Conservation (phyloP, 1,140 invertebrate genomes). For the Brachionus asplanchnoidis region DNA sequence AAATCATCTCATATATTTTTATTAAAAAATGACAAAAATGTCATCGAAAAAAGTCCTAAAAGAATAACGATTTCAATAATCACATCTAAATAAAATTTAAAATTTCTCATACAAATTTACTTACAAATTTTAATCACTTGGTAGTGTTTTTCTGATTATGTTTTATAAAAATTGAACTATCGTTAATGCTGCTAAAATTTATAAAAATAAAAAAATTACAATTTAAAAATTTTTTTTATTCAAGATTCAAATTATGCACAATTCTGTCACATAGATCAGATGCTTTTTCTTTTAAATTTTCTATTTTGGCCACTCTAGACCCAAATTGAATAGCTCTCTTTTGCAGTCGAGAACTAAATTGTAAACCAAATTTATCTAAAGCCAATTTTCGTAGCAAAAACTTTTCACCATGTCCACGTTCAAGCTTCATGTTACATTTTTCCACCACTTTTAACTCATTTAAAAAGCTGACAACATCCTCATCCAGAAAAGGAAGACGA, state of each 20-base stretch:
- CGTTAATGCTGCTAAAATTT: too few relatives aligned
- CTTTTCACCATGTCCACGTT: slow-evolving; percentile 84
- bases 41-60: too few relatives aligned
- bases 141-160: too few relatives aligned
- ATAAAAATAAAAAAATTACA: too few relatives aligned
- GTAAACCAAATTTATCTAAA: slow-evolving; percentile 63
- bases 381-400: slow-evolving; percentile 76
- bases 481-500: slow-evolving; percentile 88
- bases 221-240: background rate
- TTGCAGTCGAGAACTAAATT: slow-evolving; percentile 67
- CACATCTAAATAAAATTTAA: too few relatives aligned
- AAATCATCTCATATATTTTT: too few relatives aligned
- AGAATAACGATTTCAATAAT: too few relatives aligned
- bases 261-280: slow-evolving; percentile 62
- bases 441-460: slow-evolving; percentile 67
- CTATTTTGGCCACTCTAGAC: slow-evolving; percentile 80
- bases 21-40: too few relatives aligned
- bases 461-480: slow-evolving; percentile 73
- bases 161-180: too few relatives aligned
- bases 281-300: slow-evolving; percentile 77
- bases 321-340: slow-evolving; percentile 96
- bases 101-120: too few relatives aligned
- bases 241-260: background rate
- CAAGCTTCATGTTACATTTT: slow-evolving; percentile 64
- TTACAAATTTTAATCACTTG: too few relatives aligned